Percentiles rank a stretch among this genome's conserved stretches.
These are phyloP conservation scores for Acipenser oxyrinchus DNA, from an alignment of 2,797 vertebrate species.

Conservation along the genomic window DNA sequence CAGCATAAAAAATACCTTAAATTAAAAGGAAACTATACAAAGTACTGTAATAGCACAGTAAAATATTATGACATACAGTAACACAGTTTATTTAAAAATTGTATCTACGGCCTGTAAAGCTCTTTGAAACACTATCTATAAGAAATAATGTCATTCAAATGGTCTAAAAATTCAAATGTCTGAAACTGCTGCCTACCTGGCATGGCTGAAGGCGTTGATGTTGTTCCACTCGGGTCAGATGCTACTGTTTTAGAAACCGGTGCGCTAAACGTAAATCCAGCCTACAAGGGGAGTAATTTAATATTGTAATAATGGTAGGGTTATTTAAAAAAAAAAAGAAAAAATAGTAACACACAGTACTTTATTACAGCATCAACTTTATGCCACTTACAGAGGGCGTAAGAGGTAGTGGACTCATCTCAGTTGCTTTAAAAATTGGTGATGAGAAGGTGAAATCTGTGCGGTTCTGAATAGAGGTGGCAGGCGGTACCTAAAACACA, in stretches of 20 bases:
- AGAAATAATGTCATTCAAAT: background rate
- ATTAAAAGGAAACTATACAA: too few species aligned
- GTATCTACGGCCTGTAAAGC: background rate
- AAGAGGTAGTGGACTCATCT: constrained; percentile 74
- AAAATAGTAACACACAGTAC: background rate
- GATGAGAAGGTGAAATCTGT: constrained; percentile 86
- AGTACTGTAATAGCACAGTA: constrained; percentile 35
- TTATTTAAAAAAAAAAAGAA: background rate
- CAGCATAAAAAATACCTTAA: too few species aligned
- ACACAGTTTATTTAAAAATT: too few species aligned
- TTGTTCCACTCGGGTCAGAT: constrained; percentile 59
- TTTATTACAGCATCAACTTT: constrained; percentile 23
- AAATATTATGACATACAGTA: constrained; percentile 9
- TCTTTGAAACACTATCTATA: background rate
- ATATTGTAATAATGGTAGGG: background rate
- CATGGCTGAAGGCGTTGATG: constrained; percentile 42
- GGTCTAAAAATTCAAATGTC: too few species aligned
- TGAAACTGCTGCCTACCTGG: constrained; percentile 49
- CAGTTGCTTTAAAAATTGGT: constrained; percentile 89
- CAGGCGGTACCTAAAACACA: constrained; percentile 53
- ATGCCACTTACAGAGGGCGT: constrained; percentile 70
- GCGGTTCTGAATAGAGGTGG: constrained; percentile 52
- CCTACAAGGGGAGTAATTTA: constrained; percentile 42
- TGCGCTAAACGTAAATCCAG: constrained; percentile 89
- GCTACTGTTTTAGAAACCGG: constrained; percentile 75